phyloP scores from a whole-genome alignment of 1,140 invertebrate species.

The Pachypeltis micranthus region DNA sequence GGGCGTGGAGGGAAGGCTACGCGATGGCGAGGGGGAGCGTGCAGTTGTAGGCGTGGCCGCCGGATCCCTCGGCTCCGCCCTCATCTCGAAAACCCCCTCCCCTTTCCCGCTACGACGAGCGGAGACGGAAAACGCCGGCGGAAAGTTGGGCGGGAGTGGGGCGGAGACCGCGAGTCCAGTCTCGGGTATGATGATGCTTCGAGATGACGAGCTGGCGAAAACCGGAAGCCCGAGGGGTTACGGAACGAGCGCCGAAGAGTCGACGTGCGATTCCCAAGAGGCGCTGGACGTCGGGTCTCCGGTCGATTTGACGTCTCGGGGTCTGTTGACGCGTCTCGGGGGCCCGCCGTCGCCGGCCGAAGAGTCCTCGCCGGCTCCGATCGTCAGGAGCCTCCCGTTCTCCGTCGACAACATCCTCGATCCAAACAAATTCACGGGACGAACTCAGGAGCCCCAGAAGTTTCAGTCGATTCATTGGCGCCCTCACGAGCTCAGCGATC shows the following conservation, averaged over 20 bases:
- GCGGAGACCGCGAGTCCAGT: not conserved
- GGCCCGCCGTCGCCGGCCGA: not conserved
- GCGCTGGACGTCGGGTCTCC: slow-evolving; percentile 24
- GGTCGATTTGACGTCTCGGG: slow-evolving; percentile 25
- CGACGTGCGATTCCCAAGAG: slow-evolving; percentile 15
- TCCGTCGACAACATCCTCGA: slow-evolving; percentile 86
- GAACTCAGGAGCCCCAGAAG: slow-evolving; percentile 27
- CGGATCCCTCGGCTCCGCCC: too few species aligned
- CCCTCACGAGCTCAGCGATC: slow-evolving; percentile 34
- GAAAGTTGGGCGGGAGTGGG: not conserved
- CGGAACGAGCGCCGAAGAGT: not conserved
- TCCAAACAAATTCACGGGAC: slow-evolving; percentile 77
- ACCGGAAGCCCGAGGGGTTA: not conserved
- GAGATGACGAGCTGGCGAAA: not conserved
- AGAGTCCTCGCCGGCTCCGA: slow-evolving; percentile 1
- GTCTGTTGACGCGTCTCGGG: not conserved
- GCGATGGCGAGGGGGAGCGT: too few species aligned
- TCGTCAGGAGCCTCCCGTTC: slow-evolving; percentile 49
- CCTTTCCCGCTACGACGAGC: not conserved
- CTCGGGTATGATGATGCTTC: slow-evolving; percentile 5
- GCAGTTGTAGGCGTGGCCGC: too few species aligned
- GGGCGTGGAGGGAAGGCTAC: not conserved
- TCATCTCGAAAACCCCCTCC: too few species aligned
- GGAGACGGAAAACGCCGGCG: not conserved
- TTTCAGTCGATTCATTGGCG: slow-evolving; percentile 37